Evolutionary conservation across 2,797 vertebrate species (phyloP).

Genomic region (Hozukius guyotensis): DNA sequence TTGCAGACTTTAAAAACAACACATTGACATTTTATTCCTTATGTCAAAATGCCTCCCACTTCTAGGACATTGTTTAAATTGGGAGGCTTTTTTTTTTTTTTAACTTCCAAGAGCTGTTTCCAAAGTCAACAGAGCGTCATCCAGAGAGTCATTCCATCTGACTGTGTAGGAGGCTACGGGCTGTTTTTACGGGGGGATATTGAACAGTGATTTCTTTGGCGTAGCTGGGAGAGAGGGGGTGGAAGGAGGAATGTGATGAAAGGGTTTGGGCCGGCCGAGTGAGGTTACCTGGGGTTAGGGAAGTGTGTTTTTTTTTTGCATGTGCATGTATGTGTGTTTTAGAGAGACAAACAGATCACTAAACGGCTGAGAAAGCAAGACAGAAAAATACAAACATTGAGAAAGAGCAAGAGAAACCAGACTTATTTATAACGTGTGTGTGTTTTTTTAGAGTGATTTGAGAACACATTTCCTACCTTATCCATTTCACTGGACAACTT

Average conservation of each 20-base stretch:
- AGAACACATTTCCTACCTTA: conserved; percentile 82
- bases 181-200: conserved; percentile 62
- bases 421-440: neutral
- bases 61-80: conserved; percentile 67
- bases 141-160: conserved; percentile 67
- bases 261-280: conserved; percentile 17
- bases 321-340: neutral
- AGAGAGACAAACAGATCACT: neutral
- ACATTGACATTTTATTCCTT: conserved; percentile 51
- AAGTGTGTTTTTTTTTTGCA: conserved; percentile 2
- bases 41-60: conserved; percentile 52
- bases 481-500: conserved; percentile 94
- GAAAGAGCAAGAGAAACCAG: neutral
- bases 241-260: conserved; percentile 60
- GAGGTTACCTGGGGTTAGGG: conserved; percentile 63
- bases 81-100: conserved; percentile 60
- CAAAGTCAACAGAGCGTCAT: conserved; percentile 77
- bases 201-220: conserved; percentile 76
- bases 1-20: conserved; percentile 55
- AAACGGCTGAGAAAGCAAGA: conserved; percentile 1
- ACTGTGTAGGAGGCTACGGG: conserved; percentile 55
- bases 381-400: neutral
- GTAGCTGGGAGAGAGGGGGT: conserved; percentile 30
- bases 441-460: neutral
- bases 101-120: conserved; percentile 60